These are phyloP conservation scores for Caenorhabditis zanzibari DNA, from an alignment of 2,888 invertebrate species.

Conservation along the genomic window DNA sequence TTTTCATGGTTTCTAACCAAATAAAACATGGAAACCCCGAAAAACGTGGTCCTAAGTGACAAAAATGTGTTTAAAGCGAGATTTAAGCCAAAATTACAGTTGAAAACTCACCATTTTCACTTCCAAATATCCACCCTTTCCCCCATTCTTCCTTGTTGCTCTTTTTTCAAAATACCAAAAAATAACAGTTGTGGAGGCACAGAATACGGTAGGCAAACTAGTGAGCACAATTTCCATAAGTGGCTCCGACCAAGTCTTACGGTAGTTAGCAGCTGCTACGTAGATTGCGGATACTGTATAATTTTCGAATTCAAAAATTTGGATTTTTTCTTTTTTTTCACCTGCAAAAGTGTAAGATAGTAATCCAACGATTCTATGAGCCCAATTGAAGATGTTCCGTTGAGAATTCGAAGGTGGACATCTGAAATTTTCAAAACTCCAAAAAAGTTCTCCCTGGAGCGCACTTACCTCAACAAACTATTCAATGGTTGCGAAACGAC, in stretches of 20 bases:
- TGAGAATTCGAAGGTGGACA: conserved; percentile 34
- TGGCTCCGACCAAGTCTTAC: conserved; percentile 65
- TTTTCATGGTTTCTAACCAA: too few relatives aligned
- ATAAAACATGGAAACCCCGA: too few relatives aligned
- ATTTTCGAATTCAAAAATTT: not conserved
- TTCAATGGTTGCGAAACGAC: conserved; percentile 48
- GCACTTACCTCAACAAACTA: conserved; percentile 59
- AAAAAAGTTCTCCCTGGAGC: not conserved
- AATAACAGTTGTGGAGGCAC: conserved; percentile 1
- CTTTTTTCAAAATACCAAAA: conserved; percentile 5
- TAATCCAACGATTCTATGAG: conserved; percentile 53
- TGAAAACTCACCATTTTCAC: conserved; percentile 56
- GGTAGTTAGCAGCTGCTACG: conserved; percentile 63
- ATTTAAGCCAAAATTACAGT: too few relatives aligned
- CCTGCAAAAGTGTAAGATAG: conserved; percentile 43
- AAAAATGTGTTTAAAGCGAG: too few relatives aligned
- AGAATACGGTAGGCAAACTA: conserved; percentile 43
- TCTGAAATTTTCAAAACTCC: not conserved
- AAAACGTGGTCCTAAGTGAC: too few relatives aligned
- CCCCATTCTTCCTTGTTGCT: not conserved
- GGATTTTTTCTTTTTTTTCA: too few relatives aligned
- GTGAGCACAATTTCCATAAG: conserved; percentile 57
- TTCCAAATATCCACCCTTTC: too few relatives aligned
- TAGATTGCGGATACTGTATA: conserved; percentile 60
- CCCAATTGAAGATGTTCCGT: conserved; percentile 42